Base-by-base conservation (phyloP, 1,140 invertebrate genomes). In the Portunus trituberculatus region DNA sequence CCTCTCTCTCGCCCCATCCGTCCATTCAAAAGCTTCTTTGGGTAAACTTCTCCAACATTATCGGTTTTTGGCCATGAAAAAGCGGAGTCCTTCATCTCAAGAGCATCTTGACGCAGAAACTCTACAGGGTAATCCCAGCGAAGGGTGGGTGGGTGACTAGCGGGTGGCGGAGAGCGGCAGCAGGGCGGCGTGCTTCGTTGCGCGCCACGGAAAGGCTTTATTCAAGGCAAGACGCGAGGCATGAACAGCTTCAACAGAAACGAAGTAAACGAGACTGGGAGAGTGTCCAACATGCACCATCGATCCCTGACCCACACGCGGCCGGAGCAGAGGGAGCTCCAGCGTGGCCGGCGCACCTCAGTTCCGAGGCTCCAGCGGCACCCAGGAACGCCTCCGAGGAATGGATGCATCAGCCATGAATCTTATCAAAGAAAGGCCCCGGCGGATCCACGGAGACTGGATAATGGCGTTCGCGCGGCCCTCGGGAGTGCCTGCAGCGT, bases 191-290 rank as follows among this genome's bases (percentile, higher is more conserved):
- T 59, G 52, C 52, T 59, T 59, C 52, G 67, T 0, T 16, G 52
- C 67, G 67, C 67, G 20, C 67, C 67, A 3, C 20, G 67, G 67
- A 20, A 59, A 76, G 67, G 67, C 25, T 25, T 76, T 76, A n/a
- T 76, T 76, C 67, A n/a, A 20, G 67, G 67, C 67, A 76, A 76
- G 20, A 76, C 20, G 67, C 67, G 67, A 76, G 67, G 67, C 67
- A 76, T 76, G 67, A 76, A 76, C 67, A 76, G 67, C 67, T 76
- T 76, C 67, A 76, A 76, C 67, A 76, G 67, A 76, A 76, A n/a
- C 67, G 12, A 76, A 76, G n/a, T 76, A 76, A 76, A 76, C 67
- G 20, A 76, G 67, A n/a, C 67, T 25, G 67, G 20, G 67, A 76
- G 67, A n/a, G 67, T 76, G 67, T 76, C 67, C 67, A 76, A 76